A percentile compares a stretch with the other conserved stretches of the same genome.
Evolutionary conservation across 2,797 vertebrate species (phyloP).

Genomic region (Gallirallus australis): DNA sequence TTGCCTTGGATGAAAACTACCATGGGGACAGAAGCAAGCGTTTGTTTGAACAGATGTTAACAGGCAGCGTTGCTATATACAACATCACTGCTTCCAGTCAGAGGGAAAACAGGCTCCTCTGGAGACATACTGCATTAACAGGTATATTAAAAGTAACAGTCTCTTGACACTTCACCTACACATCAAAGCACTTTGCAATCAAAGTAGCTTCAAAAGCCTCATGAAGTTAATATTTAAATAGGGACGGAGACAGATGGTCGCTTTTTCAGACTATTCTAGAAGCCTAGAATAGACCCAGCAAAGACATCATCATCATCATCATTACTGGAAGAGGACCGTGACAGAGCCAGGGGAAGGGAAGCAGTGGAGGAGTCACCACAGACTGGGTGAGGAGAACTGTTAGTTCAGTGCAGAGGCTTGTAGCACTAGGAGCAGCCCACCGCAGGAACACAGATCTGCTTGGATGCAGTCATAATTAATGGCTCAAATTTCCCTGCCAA

Average conservation of each 20-base stretch:
- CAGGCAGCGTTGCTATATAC: neutral
- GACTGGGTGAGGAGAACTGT: neutral
- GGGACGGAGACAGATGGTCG: neutral
- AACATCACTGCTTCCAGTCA: neutral
- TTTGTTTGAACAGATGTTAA: neutral
- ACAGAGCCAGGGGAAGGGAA: neutral
- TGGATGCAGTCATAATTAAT: neutral
- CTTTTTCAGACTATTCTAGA: conserved; percentile 30
- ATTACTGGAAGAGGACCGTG: neutral
- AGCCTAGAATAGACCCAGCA: neutral
- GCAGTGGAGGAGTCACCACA: conserved; percentile 14
- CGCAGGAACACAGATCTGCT: neutral
- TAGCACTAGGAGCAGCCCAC: neutral
- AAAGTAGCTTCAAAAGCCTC: neutral
- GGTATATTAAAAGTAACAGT: neutral
- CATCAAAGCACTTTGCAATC: conserved; percentile 11
- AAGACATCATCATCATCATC: neutral
- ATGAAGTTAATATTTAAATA: conserved; percentile 54
- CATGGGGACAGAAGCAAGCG: neutral
- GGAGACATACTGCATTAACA: neutral
- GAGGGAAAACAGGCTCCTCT: neutral
- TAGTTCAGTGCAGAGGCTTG: neutral
- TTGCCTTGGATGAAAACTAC: neutral
- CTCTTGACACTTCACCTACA: neutral
- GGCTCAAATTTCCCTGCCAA: neutral